Base-by-base conservation (phyloP, 1,140 invertebrate genomes). In the Ptiloglossa arizonensis region DNA sequence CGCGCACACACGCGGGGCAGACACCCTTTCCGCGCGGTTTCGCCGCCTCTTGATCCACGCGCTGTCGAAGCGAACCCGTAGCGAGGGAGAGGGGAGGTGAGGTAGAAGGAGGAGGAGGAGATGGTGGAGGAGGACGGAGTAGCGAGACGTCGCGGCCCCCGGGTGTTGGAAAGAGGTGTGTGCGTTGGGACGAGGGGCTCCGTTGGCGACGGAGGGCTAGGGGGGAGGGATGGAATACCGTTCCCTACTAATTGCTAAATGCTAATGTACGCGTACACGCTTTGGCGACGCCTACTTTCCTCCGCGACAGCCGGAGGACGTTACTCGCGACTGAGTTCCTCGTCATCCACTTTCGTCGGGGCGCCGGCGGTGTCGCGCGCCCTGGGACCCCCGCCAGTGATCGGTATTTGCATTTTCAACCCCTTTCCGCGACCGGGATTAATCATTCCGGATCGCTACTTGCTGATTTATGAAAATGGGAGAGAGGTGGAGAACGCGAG, bases 201-300 rank as follows among this genome's bases (percentile, higher is more conserved):
- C n/a, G n/a, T n/a, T n/a, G n/a, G n/a, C n/a, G n/a, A n/a, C n/a
- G n/a, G 48, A 41, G 11, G 32, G 32, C 32, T 2, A 35, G 6
- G 22, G 5, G 54, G 8, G 19, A n/a, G 8, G 27, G 52, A 46
- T 35, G 60, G 62, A 44, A 56, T 44, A 54, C 74, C 79, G 59
- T 76, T 81, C 67, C 68, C 74, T 73, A 81, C 79, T 86, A 86
- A 86, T 86, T 86, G 84, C 84, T 83, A 86, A 86, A 86, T 86
- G 84, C 84, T 86, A 86, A 86, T 86, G 84, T 86, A 74, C 74
- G 79, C 74, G 81, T 79, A 80, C 79, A 69, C 70, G 54, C 54
- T 57, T 83, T 83, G 59, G 56, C 80, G 64, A 78, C 80, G 64
- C 54, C 76, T 73, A 79, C 76, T 79, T 79, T 79, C n/a, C n/a